These are phyloP conservation scores for Phylloscopus whistleri DNA, from an alignment of 2,113 vertebrate species.

Conservation along the genomic window DNA sequence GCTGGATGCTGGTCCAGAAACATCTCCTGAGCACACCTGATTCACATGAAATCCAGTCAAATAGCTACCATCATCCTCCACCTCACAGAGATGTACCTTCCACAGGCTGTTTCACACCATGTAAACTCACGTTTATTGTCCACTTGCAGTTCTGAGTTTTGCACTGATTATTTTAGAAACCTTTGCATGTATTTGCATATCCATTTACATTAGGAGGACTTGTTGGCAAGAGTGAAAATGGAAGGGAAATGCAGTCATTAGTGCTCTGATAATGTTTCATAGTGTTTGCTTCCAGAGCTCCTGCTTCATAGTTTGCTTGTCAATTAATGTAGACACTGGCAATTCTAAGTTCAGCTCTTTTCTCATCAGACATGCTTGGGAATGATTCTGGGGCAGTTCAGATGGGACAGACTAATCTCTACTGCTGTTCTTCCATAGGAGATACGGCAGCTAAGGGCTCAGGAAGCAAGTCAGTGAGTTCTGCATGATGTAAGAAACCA, in stretches of 20 bases:
- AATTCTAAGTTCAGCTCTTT: neutral
- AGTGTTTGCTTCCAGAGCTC: neutral
- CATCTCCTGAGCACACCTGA: neutral
- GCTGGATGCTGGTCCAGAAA: neutral
- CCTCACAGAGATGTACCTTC: neutral
- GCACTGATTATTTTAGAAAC: neutral
- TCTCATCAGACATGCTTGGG: neutral
- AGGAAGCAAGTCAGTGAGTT: neutral
- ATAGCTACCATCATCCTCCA: neutral
- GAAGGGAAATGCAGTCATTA: neutral
- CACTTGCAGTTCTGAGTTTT: neutral
- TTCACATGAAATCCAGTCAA: neutral
- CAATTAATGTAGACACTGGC: neutral
- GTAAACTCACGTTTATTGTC: fast-evolving
- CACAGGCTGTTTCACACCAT: neutral
- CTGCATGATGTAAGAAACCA: neutral
- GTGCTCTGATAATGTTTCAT: neutral
- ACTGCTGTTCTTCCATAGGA: neutral
- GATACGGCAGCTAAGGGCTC: neutral
- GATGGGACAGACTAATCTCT: neutral
- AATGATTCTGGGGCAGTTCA: neutral
- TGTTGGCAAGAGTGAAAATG: neutral
- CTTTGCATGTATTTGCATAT: neutral
- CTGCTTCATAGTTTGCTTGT: neutral
- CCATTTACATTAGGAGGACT: neutral